Conservation (phyloP, 2,113 vertebrate genomes). For the Carlito syrichta region DNA sequence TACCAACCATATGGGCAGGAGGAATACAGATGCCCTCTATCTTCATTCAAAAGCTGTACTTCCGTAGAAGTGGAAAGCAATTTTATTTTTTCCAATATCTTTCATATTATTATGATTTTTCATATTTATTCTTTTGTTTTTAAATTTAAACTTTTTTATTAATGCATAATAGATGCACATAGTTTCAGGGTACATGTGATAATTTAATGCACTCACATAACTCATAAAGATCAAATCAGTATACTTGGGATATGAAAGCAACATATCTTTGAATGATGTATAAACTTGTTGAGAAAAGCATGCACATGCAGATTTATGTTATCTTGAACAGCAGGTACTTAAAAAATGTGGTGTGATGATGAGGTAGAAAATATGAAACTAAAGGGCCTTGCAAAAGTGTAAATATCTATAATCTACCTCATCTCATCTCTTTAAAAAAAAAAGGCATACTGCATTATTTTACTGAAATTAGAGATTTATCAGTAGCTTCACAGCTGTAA, state of each 20-base stretch:
- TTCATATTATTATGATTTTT: too few relatives aligned
- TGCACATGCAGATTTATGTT: neutral
- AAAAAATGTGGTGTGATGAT: neutral
- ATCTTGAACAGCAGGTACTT: neutral
- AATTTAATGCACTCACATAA: neutral
- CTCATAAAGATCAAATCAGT: neutral
- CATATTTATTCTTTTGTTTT: neutral
- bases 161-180: neutral
- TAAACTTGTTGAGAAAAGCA: neutral
- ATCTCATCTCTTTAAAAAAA: neutral
- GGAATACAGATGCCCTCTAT: rapidly evolving
- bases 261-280: neutral
- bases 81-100: too few relatives aligned
- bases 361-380: neutral
- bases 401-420: constrained; percentile 6
- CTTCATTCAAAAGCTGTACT: neutral
- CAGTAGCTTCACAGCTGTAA: neutral
- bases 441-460: neutral
- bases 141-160: neutral
- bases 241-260: neutral
- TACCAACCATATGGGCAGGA: neutral
- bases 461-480: constrained; percentile 6
- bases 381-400: constrained; percentile 45
- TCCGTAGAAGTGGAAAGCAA: neutral
- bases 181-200: neutral